Percentiles rank a stretch among this genome's conserved stretches.
Conservation (phyloP, 2,797 vertebrate species). For the Acropternis orthonyx region DNA sequence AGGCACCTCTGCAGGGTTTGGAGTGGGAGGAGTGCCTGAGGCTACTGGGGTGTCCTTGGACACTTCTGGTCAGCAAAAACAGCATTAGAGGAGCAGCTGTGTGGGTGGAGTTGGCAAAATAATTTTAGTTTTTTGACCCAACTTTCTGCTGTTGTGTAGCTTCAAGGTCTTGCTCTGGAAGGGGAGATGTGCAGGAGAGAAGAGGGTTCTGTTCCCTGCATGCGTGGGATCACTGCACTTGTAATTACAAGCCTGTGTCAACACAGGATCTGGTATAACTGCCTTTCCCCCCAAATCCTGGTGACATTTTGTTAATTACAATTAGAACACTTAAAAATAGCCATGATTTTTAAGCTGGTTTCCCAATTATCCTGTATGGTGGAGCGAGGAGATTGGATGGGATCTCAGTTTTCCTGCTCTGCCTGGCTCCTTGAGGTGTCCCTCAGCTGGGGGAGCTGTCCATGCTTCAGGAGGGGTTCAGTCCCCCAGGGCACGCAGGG, state of each 20-base stretch:
- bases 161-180: background rate
- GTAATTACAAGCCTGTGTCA: background rate
- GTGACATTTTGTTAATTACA: background rate
- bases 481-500: background rate
- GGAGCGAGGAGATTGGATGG: background rate
- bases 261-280: background rate
- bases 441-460: background rate
- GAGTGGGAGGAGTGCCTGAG: background rate
- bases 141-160: background rate
- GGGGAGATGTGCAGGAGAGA: background rate
- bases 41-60: background rate
- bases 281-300: background rate
- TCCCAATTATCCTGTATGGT: fast-evolving
- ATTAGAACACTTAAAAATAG: background rate
- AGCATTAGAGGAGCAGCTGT: background rate
- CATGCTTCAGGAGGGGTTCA: fast-evolving
- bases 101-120: background rate
- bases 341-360: background rate
- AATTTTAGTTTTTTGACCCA: background rate
- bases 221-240: background rate
- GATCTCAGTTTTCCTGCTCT: background rate
- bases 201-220: background rate
- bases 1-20: background rate
- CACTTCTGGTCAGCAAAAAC: background rate
- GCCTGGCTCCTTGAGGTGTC: fast-evolving